Percentiles rank a stretch among this genome's conserved stretches.
phyloP scores from a whole-genome alignment of 2,113 vertebrate genomes.

The Thunnus maccoyii region DNA sequence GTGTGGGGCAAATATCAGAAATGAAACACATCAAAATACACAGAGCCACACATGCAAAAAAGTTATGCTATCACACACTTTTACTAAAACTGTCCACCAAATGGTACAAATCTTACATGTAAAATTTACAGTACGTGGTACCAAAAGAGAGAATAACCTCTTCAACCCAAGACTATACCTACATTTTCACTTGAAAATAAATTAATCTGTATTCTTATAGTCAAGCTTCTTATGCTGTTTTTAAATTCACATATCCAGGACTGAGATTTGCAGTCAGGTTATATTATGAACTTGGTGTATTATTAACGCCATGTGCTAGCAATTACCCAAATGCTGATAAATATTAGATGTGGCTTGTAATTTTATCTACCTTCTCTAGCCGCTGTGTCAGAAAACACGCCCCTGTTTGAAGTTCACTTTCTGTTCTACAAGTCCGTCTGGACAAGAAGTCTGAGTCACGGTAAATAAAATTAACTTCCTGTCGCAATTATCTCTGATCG shows the following conservation, averaged over 20 bases:
- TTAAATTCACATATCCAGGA: background rate
- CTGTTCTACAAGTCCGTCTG: background rate
- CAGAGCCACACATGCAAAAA: too few relatives aligned
- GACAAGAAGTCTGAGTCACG: background rate
- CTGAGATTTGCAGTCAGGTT: slow-evolving; percentile 19
- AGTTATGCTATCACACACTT: too few relatives aligned
- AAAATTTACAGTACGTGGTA: background rate
- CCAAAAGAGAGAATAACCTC: too few relatives aligned
- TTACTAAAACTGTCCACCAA: background rate
- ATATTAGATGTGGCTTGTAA: slow-evolving; percentile 16
- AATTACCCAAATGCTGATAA: slow-evolving; percentile 30
- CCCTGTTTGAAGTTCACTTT: slow-evolving; percentile 29
- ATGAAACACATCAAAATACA: too few relatives aligned
- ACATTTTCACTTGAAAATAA: too few relatives aligned
- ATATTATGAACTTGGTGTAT: slow-evolving; percentile 3
- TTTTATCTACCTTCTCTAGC: background rate
- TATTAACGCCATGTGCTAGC: slow-evolving; percentile 6
- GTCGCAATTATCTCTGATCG: background rate
- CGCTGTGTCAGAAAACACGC: background rate
- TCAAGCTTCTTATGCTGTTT: too few relatives aligned
- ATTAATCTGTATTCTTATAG: too few relatives aligned
- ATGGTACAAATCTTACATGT: background rate
- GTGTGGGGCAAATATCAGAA: too few relatives aligned
- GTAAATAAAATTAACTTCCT: background rate
- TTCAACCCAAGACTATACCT: too few relatives aligned